Percentiles rank a stretch among this genome's conserved stretches.
These are phyloP conservation scores for Plodia interpunctella DNA, from an alignment of 1,140 invertebrate genomes.

Conservation along the genomic window DNA sequence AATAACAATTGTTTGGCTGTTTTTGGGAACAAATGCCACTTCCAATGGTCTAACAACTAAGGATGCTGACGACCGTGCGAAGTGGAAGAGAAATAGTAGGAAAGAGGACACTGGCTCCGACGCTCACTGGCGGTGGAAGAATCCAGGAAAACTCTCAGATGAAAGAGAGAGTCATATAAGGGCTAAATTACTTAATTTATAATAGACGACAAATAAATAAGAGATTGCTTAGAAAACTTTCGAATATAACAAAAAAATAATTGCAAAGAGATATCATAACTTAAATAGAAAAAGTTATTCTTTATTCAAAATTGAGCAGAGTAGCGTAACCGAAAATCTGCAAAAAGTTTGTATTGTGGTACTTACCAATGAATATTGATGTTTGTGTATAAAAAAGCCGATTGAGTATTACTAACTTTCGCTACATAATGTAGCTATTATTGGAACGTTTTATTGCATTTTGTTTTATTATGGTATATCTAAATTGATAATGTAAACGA, in stretches of 20 bases:
- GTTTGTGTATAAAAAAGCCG: background rate
- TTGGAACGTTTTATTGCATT: background rate
- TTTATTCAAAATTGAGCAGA: background rate
- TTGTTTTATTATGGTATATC: background rate
- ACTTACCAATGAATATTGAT: background rate
- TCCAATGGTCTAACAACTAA: too few relatives aligned
- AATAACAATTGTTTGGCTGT: too few relatives aligned
- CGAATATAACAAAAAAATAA: background rate
- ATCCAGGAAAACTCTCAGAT: too few relatives aligned
- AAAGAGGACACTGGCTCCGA: too few relatives aligned
- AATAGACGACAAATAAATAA: background rate
- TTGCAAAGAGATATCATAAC: background rate
- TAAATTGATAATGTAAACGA: too few relatives aligned
- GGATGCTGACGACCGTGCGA: too few relatives aligned
- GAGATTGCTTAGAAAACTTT: background rate
- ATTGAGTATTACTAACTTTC: background rate
- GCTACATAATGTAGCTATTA: slow-evolving; percentile 1
- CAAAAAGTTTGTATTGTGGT: background rate
- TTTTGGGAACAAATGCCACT: too few relatives aligned
- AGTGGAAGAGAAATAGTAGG: too few relatives aligned
- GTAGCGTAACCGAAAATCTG: background rate
- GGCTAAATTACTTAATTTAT: too few relatives aligned
- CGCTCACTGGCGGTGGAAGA: too few relatives aligned
- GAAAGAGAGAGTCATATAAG: too few relatives aligned
- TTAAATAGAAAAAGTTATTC: background rate